Evolutionary conservation across 2,888 invertebrate genomes (phyloP), one percentile per base, ranked within the genome.

Genomic region (Microplitis manilae): DNA sequence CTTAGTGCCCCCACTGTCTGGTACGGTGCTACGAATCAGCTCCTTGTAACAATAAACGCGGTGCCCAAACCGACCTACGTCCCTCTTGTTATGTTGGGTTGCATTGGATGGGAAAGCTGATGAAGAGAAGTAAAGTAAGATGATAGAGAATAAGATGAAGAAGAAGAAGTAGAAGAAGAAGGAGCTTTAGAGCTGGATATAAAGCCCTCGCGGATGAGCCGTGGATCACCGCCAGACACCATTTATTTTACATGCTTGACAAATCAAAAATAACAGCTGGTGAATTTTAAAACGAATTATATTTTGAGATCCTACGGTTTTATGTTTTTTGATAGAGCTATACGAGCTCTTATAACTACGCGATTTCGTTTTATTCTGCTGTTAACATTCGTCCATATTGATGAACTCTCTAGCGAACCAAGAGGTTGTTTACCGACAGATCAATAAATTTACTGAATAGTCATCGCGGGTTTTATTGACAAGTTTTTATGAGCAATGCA

Each of bases 1-100:
- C 30, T 30, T 30, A 30, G 30, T 79, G 74, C 76, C 75, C 79
- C 76, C 77, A 75, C 76, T 78, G 69, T 72, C 68, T 69, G 30
- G 30, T 30, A 30, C 2, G 30, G 30, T 76, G 79, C 81, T 79
- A 82, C 84, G 83, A 84, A 83, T 84, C 81, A 83, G 81, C 81
- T 83, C 83, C 82, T 83, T 85, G 81, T 81, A 85, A 85, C 85
- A 85, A 85, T 85, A 85, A 85, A 85, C 85, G 82, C 80, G 79
- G 71, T 71, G 78, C 79, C 69, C 61, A 73, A 74, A 70, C 76
- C 79, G 75, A 67, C 77, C 71, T 74, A 61, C 71, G 68, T 59
- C 68, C 64, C 76, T 73, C 77, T 78, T 40, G 50, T 73, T 69
- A 30, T 30, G 30, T 30, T 30, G 30, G 30, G 30, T 30, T 30